A percentile compares a stretch with the other conserved stretches of the same genome.
Evolutionary conservation across 2,888 invertebrate genomes (phyloP).

Genomic region (Dendrolimus pini): DNA sequence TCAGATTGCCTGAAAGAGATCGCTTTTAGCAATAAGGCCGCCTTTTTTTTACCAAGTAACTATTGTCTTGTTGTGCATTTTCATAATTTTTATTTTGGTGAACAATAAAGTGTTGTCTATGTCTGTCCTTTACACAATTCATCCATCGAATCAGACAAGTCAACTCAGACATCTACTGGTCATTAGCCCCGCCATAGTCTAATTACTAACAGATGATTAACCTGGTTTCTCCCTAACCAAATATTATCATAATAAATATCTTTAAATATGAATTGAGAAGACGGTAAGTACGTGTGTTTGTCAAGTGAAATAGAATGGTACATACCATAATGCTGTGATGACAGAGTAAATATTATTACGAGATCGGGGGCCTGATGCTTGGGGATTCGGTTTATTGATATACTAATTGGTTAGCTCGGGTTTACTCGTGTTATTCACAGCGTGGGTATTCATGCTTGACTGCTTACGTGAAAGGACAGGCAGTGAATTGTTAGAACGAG

Average conservation of each 20-base stretch:
- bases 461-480: no score
- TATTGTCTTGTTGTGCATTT: no score
- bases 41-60: no score
- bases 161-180: background rate
- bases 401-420: background rate
- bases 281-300: background rate
- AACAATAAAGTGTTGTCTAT: no score
- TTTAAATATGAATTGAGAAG: background rate
- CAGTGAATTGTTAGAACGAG: no score
- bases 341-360: background rate
- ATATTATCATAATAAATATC: background rate
- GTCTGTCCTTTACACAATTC: no score
- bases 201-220: constrained; percentile 5
- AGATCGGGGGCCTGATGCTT: background rate
- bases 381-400: background rate
- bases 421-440: background rate
- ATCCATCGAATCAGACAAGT: no score
- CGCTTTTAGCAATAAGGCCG: no score
- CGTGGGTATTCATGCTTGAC: background rate
- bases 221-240: background rate
- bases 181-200: constrained; percentile 17
- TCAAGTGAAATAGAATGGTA: background rate
- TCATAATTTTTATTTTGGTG: no score
- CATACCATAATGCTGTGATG: background rate
- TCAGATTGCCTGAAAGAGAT: no score